These are phyloP conservation scores for Semnornis frantzii DNA, from an alignment of 2,113 vertebrate species.

Conservation along the genomic window DNA sequence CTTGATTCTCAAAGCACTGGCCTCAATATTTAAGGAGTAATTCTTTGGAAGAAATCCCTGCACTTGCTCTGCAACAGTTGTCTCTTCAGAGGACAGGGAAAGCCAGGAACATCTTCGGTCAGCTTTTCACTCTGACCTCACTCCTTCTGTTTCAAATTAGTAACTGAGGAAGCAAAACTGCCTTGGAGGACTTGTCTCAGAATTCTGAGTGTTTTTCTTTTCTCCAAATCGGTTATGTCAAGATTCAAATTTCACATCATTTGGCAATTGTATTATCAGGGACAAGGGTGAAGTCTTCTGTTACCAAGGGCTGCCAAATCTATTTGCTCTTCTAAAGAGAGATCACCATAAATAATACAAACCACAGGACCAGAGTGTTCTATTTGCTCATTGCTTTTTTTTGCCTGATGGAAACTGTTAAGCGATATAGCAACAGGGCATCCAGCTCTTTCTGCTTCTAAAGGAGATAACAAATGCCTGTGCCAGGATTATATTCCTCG, in stretches of 20 bases:
- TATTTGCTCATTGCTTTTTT: neutral
- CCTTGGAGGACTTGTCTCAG: neutral
- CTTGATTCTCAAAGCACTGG: neutral
- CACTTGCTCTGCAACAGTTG: neutral
- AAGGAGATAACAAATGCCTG: neutral
- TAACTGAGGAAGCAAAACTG: neutral
- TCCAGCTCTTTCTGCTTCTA: neutral
- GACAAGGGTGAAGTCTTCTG: neutral
- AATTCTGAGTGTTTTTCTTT: neutral
- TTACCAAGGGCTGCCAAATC: neutral
- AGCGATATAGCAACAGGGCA: neutral
- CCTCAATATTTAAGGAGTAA: neutral
- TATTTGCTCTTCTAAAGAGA: neutral
- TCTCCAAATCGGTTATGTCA: neutral
- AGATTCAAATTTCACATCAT: neutral
- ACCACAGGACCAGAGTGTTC: neutral
- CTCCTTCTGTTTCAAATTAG: neutral
- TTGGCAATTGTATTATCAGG: neutral
- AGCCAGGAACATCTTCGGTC: neutral
- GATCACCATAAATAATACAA: neutral
- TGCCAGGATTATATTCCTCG: neutral
- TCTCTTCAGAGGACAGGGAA: neutral
- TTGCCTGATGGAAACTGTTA: neutral
- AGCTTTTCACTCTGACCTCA: neutral
- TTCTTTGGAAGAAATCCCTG: neutral